Evolutionary conservation across 2,797 vertebrate species (phyloP).

Genomic region (Oryzias dopingdopingensis): DNA sequence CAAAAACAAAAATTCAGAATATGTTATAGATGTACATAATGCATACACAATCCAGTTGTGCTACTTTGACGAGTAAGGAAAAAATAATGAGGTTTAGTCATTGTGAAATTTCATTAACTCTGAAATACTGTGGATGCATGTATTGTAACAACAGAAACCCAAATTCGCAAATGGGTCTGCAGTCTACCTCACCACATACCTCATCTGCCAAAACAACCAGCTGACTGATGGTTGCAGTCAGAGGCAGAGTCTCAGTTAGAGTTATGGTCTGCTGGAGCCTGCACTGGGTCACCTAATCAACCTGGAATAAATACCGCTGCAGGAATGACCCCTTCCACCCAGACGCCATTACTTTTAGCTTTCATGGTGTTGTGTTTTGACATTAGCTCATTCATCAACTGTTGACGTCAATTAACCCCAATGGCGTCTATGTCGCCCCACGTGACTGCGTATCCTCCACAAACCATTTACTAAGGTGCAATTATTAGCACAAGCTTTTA

Average conservation of each 20-base stretch:
- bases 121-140: neutral
- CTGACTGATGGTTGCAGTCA: conserved; percentile 60
- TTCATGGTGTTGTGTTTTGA: conserved; percentile 24
- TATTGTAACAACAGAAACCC: conserved; percentile 8
- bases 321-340: conserved; percentile 56
- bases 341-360: conserved; percentile 24
- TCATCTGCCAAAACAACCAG: conserved; percentile 16
- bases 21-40: too few relatives aligned
- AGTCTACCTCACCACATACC: conserved; percentile 7
- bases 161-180: neutral
- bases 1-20: too few relatives aligned
- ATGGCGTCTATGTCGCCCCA: conserved; percentile 50
- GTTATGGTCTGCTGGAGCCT: conserved; percentile 55
- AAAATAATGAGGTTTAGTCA: too few relatives aligned
- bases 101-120: too few relatives aligned
- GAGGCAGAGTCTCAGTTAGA: conserved; percentile 41
- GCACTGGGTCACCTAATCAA: conserved; percentile 43
- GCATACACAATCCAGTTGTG: too few relatives aligned
- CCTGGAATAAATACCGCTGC: conserved; percentile 44
- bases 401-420: conserved; percentile 59
- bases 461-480: conserved; percentile 57
- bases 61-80: too few relatives aligned
- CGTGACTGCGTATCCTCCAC: conserved; percentile 35
- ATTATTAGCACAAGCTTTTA: conserved; percentile 62
- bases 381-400: conserved; percentile 64